Evolutionary conservation across 2,888 invertebrate species (phyloP), one percentile per base, ranked within the genome.

Genomic region (Caenorhabditis parvicauda): DNA sequence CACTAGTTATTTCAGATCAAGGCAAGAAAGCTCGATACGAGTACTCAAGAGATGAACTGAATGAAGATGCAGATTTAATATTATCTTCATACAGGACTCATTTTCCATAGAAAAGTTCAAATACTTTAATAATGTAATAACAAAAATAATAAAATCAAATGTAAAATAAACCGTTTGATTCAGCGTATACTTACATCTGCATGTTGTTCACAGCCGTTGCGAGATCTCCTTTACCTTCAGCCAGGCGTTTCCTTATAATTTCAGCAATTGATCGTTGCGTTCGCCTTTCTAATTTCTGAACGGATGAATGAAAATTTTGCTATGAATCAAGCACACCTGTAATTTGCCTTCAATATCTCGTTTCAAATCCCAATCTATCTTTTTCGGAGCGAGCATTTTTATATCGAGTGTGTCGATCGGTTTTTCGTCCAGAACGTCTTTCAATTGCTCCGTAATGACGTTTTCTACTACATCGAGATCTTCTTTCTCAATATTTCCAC

Each of bases 181-280:
- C 35, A 12, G 9, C 14, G 35, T 12, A 12, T 32, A 32, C 9
- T 12, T 32, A 12, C 35, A 32, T 32, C 9, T 32, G 9, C 14
- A 32, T 9, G 14, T 32, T 12, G 35, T 67, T 66, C n/a, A 70
- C 67, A 14, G 67, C 55, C 28, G 52, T 45, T 1, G 59, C 67
- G 43, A 70, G 64, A 66, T 70, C 70, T 7, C 63, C 65, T 46
- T 63, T 63, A 32, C 67, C 66, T 46, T 70, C 64, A 7, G 58
- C 55, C 21, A 70, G 41, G 4, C 70, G 64, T 47, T 68, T 51
- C 45, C 79, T 70, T 53, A 96, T 95, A 2, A 96, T 85, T 84
- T 95, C 94, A 0, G 93, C 94, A 67, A 98, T 95, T 0, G 95
- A 91, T 80, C 90, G 89, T 79, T 95, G 93, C 27, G 96, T 96